Evolutionary conservation across 2,113 vertebrate genomes (phyloP).

Genomic region (Rhabdornis inornatus): DNA sequence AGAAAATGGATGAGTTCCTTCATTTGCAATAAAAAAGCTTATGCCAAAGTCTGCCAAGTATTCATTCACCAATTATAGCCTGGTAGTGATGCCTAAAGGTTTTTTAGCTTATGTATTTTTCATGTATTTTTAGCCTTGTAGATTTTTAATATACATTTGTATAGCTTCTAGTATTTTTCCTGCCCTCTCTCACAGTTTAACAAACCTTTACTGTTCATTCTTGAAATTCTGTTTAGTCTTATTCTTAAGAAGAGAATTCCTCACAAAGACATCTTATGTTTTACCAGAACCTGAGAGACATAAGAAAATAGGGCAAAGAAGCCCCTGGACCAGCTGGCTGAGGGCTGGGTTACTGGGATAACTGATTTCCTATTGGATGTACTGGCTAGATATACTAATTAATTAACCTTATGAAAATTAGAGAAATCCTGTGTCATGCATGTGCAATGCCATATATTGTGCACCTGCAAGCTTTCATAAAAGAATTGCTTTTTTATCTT

Average conservation of each 20-base stretch:
- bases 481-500: background rate
- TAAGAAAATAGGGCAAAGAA: background rate
- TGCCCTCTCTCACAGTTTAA: background rate
- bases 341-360: background rate
- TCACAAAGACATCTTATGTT: background rate
- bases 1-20: background rate
- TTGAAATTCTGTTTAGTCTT: background rate
- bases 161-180: background rate
- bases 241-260: background rate
- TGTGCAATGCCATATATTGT: background rate
- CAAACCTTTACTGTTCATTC: background rate
- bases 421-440: rapidly evolving
- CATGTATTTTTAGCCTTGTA: background rate
- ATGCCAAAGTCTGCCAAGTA: background rate
- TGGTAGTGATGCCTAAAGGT: background rate
- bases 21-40: background rate
- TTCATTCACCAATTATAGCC: background rate
- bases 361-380: background rate
- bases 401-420: background rate
- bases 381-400: background rate
- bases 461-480: background rate
- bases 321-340: background rate
- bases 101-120: background rate
- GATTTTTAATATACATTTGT: background rate
- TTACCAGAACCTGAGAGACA: background rate